phyloP scores from a whole-genome alignment of 2,888 invertebrate genomes.

The Rugalucina vietnamica region DNA sequence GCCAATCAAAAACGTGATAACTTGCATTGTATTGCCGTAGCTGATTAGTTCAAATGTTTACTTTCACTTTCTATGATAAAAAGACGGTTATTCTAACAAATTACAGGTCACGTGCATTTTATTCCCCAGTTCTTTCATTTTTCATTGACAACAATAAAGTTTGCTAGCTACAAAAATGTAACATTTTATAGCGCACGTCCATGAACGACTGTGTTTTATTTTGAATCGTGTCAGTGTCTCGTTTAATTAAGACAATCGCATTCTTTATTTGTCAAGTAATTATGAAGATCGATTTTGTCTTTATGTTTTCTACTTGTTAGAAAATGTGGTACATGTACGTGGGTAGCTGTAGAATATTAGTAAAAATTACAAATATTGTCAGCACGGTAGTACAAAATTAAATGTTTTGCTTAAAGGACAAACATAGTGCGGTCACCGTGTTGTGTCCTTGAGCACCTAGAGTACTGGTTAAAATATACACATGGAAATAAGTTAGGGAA shows the following conservation, averaged over 20 bases:
- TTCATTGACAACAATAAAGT: neutral
- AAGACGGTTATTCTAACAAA: conserved; percentile 12
- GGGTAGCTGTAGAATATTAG: too few relatives aligned
- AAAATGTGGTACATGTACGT: too few relatives aligned
- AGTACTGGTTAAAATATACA: too few relatives aligned
- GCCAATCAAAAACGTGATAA: conserved; percentile 14
- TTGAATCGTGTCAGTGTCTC: neutral
- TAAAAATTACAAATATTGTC: too few relatives aligned
- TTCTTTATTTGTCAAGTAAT: conserved; percentile 9
- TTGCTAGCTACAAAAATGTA: conserved; percentile 1
- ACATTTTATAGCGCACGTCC: neutral
- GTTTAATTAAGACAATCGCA: conserved; percentile 1
- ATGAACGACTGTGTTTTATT: neutral
- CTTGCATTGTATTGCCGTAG: neutral
- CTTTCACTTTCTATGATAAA: conserved; percentile 3
- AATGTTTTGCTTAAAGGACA: too few relatives aligned
- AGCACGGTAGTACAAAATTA: too few relatives aligned
- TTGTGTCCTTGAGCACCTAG: too few relatives aligned
- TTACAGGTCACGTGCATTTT: conserved; percentile 7
- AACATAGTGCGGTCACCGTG: too few relatives aligned
- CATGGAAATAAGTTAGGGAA: too few relatives aligned
- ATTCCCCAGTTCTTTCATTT: neutral
- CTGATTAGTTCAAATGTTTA: neutral
- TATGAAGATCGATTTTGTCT: neutral
- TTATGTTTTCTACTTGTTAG: neutral